A percentile compares a stretch with the other conserved stretches of the same genome.
Evolutionary conservation across 2,797 vertebrate genomes (phyloP).

Genomic region (Gila robusta): DNA sequence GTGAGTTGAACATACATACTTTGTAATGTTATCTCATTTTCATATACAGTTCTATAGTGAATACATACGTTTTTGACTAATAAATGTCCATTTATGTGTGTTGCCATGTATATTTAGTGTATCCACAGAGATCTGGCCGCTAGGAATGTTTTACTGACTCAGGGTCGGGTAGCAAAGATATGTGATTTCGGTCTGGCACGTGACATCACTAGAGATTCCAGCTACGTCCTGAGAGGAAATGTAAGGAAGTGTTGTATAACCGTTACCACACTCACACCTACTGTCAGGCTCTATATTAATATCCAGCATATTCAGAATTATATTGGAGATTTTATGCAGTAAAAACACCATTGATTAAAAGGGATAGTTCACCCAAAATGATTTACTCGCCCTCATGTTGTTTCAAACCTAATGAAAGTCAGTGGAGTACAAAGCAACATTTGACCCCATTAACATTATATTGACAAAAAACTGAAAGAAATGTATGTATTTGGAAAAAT

Average conservation of each 20-base stretch:
- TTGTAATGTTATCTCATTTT: neutral
- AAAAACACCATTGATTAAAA: neutral
- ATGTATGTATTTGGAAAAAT: neutral
- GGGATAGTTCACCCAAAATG: neutral
- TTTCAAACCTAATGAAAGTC: neutral
- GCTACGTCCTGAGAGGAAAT: constrained; percentile 95
- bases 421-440: neutral
- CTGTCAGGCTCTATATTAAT: neutral
- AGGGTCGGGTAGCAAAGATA: constrained; percentile 95
- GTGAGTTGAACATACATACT: neutral
- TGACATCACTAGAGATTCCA: constrained; percentile 96
- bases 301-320: neutral
- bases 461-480: neutral
- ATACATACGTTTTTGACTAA: constrained; percentile 44
- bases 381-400: neutral
- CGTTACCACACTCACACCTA: neutral
- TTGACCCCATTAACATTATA: neutral
- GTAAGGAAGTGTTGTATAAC: constrained; percentile 77
- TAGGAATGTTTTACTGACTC: constrained; percentile 95
- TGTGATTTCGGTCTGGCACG: constrained; percentile 97
- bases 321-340: neutral
- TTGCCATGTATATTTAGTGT: constrained; percentile 78
- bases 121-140: constrained; percentile 97
- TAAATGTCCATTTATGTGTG: constrained; percentile 29
- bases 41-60: neutral